These are phyloP conservation scores for Drosophila basisetae DNA, from an alignment of 2,888 invertebrate genomes.

Conservation along the genomic window DNA sequence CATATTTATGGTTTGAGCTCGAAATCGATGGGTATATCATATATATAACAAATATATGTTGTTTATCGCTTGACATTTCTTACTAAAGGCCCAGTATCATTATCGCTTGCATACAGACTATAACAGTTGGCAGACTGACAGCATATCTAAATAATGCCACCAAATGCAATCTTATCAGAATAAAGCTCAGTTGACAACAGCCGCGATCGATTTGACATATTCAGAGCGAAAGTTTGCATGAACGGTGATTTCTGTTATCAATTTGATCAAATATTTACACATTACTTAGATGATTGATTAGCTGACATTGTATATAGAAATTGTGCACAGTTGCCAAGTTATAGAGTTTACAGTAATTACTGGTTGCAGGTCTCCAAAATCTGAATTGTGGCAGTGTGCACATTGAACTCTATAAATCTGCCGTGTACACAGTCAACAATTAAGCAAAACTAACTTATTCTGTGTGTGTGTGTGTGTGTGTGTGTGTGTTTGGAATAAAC, in stretches of 20 bases:
- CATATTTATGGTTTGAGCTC: not conserved
- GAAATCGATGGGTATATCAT: not conserved
- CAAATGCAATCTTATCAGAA: constrained; percentile 51
- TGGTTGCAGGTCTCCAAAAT: constrained; percentile 10
- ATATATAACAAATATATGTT: not conserved
- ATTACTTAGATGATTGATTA: constrained; percentile 67
- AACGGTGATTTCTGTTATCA: constrained; percentile 32
- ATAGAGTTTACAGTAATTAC: not conserved
- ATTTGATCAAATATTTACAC: constrained; percentile 59
- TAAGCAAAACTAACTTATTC: constrained; percentile 17
- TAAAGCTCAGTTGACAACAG: constrained; percentile 19
- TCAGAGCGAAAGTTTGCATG: constrained; percentile 47
- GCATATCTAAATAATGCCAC: constrained; percentile 18
- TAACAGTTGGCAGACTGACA: constrained; percentile 31
- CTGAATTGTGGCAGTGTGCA: constrained; percentile 23
- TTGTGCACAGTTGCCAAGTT: constrained; percentile 3
- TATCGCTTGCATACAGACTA: not conserved
- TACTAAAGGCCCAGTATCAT: not conserved
- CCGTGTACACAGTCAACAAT: constrained; percentile 18
- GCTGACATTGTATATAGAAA: constrained; percentile 22
- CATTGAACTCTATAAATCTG: constrained; percentile 44
- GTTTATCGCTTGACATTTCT: not conserved
- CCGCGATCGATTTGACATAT: constrained; percentile 46
- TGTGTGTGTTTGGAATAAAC: constrained; percentile 39
- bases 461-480: not conserved